Percentiles rank a stretch among this genome's conserved stretches.
These are phyloP conservation scores for Sarcoramphus papa DNA, from an alignment of 2,797 vertebrate genomes.

Conservation along the genomic window DNA sequence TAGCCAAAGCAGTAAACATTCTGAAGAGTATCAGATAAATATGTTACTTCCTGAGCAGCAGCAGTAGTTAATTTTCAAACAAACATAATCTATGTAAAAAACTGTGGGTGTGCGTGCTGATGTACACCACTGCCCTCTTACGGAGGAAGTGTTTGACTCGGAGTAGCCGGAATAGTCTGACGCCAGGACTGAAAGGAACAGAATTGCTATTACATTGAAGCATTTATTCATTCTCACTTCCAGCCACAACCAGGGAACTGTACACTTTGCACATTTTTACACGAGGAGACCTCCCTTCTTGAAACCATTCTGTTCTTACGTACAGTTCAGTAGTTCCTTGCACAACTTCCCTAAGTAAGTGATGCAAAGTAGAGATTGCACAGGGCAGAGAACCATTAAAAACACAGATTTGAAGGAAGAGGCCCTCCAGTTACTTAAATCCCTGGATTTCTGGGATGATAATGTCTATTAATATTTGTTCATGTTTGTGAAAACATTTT, in stretches of 20 bases:
- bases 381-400: neutral
- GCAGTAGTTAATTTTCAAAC: conserved; percentile 43
- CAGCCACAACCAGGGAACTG: neutral
- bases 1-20: neutral
- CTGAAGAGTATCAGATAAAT: neutral
- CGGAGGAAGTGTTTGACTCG: neutral
- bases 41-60: neutral
- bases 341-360: neutral
- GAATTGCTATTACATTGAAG: neutral
- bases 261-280: neutral
- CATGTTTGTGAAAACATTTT: conserved; percentile 46
- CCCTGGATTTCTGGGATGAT: neutral
- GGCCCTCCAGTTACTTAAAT: neutral
- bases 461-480: neutral
- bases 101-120: neutral
- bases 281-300: neutral
- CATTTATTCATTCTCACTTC: neutral
- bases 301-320: rapidly evolving
- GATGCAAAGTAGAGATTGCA: neutral
- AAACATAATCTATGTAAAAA: neutral
- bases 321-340: neutral
- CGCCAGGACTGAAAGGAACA: neutral
- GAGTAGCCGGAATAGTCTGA: neutral
- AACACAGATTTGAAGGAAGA: neutral
- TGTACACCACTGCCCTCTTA: conserved; percentile 18